These are phyloP conservation scores for Picus viridis DNA, from an alignment of 2,797 vertebrate genomes.

Conservation along the genomic window DNA sequence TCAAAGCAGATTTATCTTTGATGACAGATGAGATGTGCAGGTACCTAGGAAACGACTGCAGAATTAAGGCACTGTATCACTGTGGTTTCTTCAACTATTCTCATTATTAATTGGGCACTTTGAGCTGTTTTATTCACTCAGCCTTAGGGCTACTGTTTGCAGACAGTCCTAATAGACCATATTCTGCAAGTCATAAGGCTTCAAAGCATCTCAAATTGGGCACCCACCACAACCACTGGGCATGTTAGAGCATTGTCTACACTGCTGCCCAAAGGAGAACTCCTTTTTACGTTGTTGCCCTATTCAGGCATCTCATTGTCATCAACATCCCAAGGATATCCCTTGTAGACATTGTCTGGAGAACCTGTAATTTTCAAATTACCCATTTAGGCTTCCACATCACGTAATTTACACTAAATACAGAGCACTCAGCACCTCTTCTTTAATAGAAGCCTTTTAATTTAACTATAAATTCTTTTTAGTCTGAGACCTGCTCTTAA, in stretches of 20 bases:
- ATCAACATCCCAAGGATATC: not conserved
- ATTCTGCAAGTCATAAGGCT: not conserved
- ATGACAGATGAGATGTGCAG: not conserved
- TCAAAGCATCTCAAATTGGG: not conserved
- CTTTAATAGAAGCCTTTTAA: not conserved
- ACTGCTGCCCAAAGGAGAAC: not conserved
- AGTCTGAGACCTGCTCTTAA: not conserved
- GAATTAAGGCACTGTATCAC: fast-evolving
- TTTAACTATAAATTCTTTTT: not conserved
- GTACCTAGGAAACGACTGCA: not conserved
- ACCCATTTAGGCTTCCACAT: not conserved
- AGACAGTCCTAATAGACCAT: not conserved
- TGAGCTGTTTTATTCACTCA: not conserved
- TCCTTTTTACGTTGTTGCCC: not conserved
- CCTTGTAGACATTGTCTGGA: not conserved
- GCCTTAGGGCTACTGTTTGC: not conserved
- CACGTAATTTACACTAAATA: not conserved
- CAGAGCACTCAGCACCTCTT: not conserved
- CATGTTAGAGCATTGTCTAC: not conserved
- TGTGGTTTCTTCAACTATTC: not conserved
- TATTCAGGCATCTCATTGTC: not conserved
- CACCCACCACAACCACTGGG: not conserved
- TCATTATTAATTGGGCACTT: not conserved
- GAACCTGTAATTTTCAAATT: not conserved
- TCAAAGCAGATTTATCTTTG: not conserved